Conservation (phyloP, 2,888 invertebrate genomes). For the Polymixis flavicincta region DNA sequence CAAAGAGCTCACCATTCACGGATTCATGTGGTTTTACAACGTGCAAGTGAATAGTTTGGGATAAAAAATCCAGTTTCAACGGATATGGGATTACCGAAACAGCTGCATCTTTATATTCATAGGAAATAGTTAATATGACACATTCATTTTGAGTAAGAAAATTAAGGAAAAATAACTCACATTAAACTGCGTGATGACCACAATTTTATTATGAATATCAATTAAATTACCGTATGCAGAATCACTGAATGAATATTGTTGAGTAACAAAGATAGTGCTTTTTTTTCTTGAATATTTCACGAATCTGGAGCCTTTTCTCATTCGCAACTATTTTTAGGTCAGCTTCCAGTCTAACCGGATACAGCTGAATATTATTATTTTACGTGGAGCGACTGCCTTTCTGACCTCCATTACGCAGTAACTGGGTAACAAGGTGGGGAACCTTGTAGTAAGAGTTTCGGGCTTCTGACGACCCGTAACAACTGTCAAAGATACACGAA, state of each 20-base stretch:
- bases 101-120: constrained; percentile 46
- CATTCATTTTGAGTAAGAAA: constrained; percentile 27
- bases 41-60: constrained; percentile 53
- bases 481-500: too few species aligned
- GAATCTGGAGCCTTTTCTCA: too few species aligned
- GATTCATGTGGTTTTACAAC: constrained; percentile 52
- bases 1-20: constrained; percentile 37
- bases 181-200: not conserved
- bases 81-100: constrained; percentile 57
- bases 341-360: too few species aligned
- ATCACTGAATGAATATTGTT: not conserved
- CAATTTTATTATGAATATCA: not conserved
- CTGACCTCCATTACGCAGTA: too few species aligned
- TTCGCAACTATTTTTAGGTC: too few species aligned
- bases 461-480: too few species aligned
- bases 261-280: not conserved
- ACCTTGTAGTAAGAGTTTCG: too few species aligned
- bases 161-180: not conserved
- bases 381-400: too few species aligned
- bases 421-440: too few species aligned
- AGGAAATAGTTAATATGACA: constrained; percentile 43
- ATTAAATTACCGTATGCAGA: not conserved
- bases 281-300: too few species aligned
- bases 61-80: constrained; percentile 66
- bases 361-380: too few species aligned